A percentile compares a stretch with the other conserved stretches of the same genome.
Evolutionary conservation across 1,140 invertebrate genomes (phyloP).

Genomic region (Drosophila elegans): DNA sequence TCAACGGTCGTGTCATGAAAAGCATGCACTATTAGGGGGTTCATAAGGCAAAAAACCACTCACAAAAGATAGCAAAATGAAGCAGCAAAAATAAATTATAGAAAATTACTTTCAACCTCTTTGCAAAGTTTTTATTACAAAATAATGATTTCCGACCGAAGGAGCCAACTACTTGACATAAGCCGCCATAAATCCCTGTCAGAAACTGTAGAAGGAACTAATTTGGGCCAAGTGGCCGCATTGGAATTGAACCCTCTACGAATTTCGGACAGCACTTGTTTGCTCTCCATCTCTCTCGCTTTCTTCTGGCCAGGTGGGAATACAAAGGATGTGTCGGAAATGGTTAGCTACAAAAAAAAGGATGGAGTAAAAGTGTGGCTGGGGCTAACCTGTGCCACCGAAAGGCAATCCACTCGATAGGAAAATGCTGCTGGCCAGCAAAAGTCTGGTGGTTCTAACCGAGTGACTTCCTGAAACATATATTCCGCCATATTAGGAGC

Average conservation of each 20-base stretch:
- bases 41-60: conserved; percentile 24
- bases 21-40: conserved; percentile 40
- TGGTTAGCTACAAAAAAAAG: conserved; percentile 35
- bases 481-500: conserved; percentile 10
- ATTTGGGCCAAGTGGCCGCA: conserved; percentile 71
- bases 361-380: conserved; percentile 8
- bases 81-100: conserved; percentile 26
- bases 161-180: conserved; percentile 4
- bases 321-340: conserved; percentile 42
- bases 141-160: conserved; percentile 11
- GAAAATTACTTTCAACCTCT: conserved; percentile 35
- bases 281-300: conserved; percentile 27
- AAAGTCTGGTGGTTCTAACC: conserved; percentile 19
- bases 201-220: conserved; percentile 22
- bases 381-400: neutral
- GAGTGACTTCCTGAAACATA: conserved; percentile 1
- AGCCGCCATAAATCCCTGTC: conserved; percentile 38
- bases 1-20: conserved; percentile 20
- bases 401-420: conserved; percentile 11
- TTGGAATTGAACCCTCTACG: conserved; percentile 45
- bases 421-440: conserved; percentile 37
- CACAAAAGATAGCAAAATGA: neutral
- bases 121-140: conserved; percentile 8
- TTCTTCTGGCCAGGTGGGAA: conserved; percentile 17
- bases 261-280: conserved; percentile 32